These are phyloP conservation scores for Trichonephila clavipes DNA, from an alignment of 1,140 invertebrate genomes.

Conservation along the genomic window DNA sequence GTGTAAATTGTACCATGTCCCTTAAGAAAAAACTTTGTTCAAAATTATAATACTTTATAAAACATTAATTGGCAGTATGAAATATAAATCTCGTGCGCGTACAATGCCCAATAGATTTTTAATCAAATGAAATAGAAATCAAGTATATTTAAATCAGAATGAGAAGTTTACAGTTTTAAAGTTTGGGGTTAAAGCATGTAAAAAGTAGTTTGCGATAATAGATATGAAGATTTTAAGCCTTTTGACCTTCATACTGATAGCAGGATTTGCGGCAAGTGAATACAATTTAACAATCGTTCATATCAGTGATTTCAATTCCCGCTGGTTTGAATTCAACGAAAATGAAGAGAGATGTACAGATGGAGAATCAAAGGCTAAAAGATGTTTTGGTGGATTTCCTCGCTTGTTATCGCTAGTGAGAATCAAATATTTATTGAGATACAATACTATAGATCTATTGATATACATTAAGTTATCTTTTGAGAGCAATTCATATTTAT, in stretches of 20 bases:
- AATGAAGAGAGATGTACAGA: slow-evolving; percentile 1
- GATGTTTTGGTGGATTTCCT: slow-evolving; percentile 63
- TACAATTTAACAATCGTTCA: slow-evolving; percentile 54
- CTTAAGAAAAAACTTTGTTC: neutral
- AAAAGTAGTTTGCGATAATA: neutral
- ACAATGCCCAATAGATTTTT: neutral
- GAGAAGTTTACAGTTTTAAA: neutral
- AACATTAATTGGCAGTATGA: neutral
- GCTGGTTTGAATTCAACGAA: slow-evolving; percentile 59
- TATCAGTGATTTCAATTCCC: slow-evolving; percentile 62
- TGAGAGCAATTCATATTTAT: too few species aligned
- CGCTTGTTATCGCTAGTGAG: slow-evolving; percentile 21
- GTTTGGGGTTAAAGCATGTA: neutral
- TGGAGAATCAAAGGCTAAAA: slow-evolving; percentile 36
- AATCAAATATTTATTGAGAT: too few species aligned
- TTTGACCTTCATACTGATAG: neutral
- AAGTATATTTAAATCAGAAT: neutral
- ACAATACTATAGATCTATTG: too few species aligned
- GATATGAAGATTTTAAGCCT: neutral
- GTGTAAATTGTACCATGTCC: too few species aligned
- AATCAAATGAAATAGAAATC: slow-evolving; percentile 3
- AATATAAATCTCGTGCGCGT: neutral
- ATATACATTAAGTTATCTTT: too few species aligned
- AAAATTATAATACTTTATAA: neutral
- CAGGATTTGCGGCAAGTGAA: neutral